Evolutionary conservation across 2,797 vertebrate species (phyloP), one percentile per base, ranked within the genome.

Genomic region (Mus spretus): DNA sequence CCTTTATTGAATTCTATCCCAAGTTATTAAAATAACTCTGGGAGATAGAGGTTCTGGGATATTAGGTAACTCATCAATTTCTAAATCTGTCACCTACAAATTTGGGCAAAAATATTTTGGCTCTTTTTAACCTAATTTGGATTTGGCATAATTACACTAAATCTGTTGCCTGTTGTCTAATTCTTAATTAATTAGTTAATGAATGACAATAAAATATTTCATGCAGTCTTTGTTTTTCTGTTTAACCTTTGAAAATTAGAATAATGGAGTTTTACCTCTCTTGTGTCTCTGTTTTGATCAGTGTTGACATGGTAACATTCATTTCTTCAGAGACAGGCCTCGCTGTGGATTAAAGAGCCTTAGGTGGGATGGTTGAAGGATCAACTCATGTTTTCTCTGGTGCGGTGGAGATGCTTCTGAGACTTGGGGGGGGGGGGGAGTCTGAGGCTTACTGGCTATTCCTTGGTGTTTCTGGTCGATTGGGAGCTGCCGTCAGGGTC

Each of bases 101-200:
- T 94, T 26, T 95, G 82, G 95, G 75, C 50, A 93, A 96, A 79
- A 89, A 67, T 93, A 95, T 95, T 97, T 96, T 95, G 90, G 84
- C 88, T 97, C 90, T 93, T 96, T 93, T 65, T 63, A 97, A 95
- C 31, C 74, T 90, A 91, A 94, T 96, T 96, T 96, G 85, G 65
- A 61, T 80, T 94, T 97, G 95, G 96, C 94, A 96, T 84, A 96
- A 97, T 90, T 91, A 70, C 65, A 72, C 75, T 89, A 97, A 96
- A 97, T 97, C 97, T 97, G 95, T 96, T 96, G 96, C 65, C 93
- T 97, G 85, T 96, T 97, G 90, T 96, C 83, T 96, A 90, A 95
- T 77, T 96, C 82, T 95, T 95, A 94, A 95, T 89, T 94, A 97
- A 97, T 97, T 96, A 96, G 92, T 92, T 89, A 97, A 97, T 95